Percentiles rank a stretch among this genome's conserved stretches.
Evolutionary conservation across 2,797 vertebrate genomes (phyloP).

Genomic region (Ara ararauna): DNA sequence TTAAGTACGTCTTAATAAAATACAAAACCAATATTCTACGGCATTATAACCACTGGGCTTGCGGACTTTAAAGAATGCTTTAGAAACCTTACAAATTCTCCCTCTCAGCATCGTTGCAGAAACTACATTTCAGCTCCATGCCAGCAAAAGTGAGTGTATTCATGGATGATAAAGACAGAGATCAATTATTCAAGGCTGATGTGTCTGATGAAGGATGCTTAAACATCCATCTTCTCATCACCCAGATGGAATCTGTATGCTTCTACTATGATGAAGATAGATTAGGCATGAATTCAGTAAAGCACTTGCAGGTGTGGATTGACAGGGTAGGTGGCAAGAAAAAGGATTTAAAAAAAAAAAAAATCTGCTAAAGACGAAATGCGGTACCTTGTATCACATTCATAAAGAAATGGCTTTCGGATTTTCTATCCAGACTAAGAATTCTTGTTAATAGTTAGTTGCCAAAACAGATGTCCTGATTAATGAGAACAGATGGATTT

Average conservation of each 20-base stretch:
- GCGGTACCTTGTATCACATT: background rate
- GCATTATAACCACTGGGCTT: background rate
- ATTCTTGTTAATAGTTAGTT: constrained; percentile 31
- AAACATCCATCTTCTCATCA: constrained; percentile 10
- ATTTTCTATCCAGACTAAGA: constrained; percentile 6
- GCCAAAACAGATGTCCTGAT: constrained; percentile 64
- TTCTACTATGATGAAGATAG: background rate
- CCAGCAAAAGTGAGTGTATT: background rate
- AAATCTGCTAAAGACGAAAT: background rate
- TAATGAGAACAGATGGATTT: constrained; percentile 69
- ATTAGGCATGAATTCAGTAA: background rate
- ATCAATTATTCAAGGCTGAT: background rate
- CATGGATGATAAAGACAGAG: background rate
- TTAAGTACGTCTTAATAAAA: background rate
- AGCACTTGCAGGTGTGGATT: constrained; percentile 18
- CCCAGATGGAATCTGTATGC: background rate
- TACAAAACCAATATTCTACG: background rate
- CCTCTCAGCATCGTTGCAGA: background rate
- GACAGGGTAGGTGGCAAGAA: background rate
- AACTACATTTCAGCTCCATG: background rate
- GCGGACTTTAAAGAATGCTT: background rate
- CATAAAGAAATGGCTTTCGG: background rate
- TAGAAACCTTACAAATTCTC: background rate
- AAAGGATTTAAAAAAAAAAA: background rate
- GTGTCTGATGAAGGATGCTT: background rate